Evolutionary conservation across 53 echinoderm and acorn worm genomes (phyloP), one percentile per base, ranked within the genome.

Genomic region (Hippasteria phrygiana): DNA sequence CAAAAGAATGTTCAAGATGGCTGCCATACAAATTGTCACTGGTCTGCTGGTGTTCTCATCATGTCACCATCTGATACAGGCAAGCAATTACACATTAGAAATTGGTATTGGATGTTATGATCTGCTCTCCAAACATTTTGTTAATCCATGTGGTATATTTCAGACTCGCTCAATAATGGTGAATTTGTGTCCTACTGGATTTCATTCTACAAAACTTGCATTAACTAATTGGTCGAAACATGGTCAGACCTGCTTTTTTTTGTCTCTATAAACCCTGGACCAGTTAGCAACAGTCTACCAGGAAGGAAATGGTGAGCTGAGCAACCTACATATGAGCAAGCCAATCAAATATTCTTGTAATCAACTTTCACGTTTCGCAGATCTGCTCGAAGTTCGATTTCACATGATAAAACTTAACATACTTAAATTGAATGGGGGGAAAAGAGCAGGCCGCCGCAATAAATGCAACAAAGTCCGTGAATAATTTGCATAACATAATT

Each of bases 401-500:
- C 50, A 29, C 75, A 46, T 0, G 47, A 47, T n/a, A 50, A 75
- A 10, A 46, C 50, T 46, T 27, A 47, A 75, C 47, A 10, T 47
- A 43, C 75, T 29, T 46, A 40, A 27, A 8, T 10, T 12, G 41
- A 47, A 47, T 75, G 27, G 75, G 75, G 75, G 75, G 10, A 75
- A 75, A 28, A 75, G 75, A 47, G 48, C 75, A 47, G 75, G 75
- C 27, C 75, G 50, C 48, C 48, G 74, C 28, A 46, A 75, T 47
- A 75, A 75, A 75, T 8, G 47, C 75, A 75, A 9, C 28, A 27
- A 75, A 45, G 4, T 8, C 48, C 12, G 27, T 45, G 74, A 74
- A 46, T 26, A 74, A 28, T 46, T 47, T 27, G 45, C 47, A 74
- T 26, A 24, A 45, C 48, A 74, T 2, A 47, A 26, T 45, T 46